Evolutionary conservation across 2,888 invertebrate genomes (phyloP).

Genomic region (Nemurella pictetii): DNA sequence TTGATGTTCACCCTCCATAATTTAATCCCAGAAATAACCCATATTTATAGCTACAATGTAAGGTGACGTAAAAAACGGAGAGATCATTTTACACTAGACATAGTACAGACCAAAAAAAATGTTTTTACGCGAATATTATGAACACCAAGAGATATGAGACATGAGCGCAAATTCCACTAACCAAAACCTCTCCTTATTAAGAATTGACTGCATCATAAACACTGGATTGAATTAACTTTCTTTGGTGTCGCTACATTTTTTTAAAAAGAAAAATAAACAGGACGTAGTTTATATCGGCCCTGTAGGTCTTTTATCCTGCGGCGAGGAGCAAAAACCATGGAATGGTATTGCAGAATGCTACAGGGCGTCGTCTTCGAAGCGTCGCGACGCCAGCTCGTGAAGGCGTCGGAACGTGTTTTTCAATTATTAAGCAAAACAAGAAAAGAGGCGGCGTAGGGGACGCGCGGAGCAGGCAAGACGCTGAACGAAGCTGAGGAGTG

Average conservation of each 20-base stretch:
- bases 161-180: background rate
- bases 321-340: background rate
- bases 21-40: constrained; percentile 24
- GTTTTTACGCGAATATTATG: background rate
- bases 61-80: constrained; percentile 1
- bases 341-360: background rate
- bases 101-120: background rate
- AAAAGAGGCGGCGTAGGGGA: constrained; percentile 21
- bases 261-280: background rate
- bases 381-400: background rate
- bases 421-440: constrained; percentile 42
- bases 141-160: background rate
- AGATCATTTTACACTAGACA: background rate
- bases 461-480: background rate
- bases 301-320: background rate
- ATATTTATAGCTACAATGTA: constrained; percentile 27
- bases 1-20: constrained; percentile 27
- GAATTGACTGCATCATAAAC: background rate
- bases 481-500: background rate
- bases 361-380: background rate
- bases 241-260: background rate
- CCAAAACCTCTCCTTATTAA: background rate
- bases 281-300: background rate
- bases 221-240: background rate
- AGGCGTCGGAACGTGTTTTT: constrained; percentile 41